A percentile compares a stretch with the other conserved stretches of the same genome.
Conservation (phyloP, 2,888 invertebrate genomes). For the Harpalus rubripes region DNA sequence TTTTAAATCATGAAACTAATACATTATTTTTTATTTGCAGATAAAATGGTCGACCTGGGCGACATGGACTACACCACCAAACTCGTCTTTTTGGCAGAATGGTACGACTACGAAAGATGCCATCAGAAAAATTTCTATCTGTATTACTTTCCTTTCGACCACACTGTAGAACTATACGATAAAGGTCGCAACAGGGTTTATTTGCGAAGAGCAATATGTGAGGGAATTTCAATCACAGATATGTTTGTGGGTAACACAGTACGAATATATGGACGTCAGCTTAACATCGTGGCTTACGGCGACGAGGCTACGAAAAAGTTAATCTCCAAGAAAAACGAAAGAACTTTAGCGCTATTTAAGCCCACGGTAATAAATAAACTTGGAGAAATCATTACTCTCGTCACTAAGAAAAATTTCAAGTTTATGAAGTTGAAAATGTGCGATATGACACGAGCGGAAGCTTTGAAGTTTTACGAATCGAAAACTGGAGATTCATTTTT, state of each 20-base stretch:
- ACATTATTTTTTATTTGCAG: slow-evolving; percentile 17
- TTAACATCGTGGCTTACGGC: slow-evolving; percentile 86
- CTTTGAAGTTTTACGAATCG: slow-evolving; percentile 82
- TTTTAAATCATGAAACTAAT: not conserved
- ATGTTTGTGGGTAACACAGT: slow-evolving; percentile 87
- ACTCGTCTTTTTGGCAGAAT: slow-evolving; percentile 87
- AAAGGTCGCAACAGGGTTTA: slow-evolving; percentile 73
- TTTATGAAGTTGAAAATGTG: slow-evolving; percentile 87
- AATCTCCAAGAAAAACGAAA: slow-evolving; percentile 82
- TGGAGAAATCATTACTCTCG: slow-evolving; percentile 86
- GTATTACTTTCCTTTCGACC: slow-evolving; percentile 87
- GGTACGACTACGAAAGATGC: slow-evolving; percentile 91
- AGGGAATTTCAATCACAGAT: slow-evolving; percentile 82
- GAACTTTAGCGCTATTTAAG: slow-evolving; percentile 89
- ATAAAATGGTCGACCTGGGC: slow-evolving; percentile 73
- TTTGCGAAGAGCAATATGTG: slow-evolving; percentile 84
- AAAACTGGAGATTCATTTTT: slow-evolving; percentile 81
- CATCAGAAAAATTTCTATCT: slow-evolving; percentile 87
- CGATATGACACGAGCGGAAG: slow-evolving; percentile 82
- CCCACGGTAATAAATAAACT: slow-evolving; percentile 84
- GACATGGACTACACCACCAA: slow-evolving; percentile 80
- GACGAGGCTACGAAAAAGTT: slow-evolving; percentile 84
- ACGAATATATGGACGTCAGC: slow-evolving; percentile 86
- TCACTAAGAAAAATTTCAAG: slow-evolving; percentile 80
- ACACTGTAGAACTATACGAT: slow-evolving; percentile 86